A percentile compares a stretch with the other conserved stretches of the same genome.
Conservation (phyloP, 2,113 vertebrate species). For the Leiothrix lutea region DNA sequence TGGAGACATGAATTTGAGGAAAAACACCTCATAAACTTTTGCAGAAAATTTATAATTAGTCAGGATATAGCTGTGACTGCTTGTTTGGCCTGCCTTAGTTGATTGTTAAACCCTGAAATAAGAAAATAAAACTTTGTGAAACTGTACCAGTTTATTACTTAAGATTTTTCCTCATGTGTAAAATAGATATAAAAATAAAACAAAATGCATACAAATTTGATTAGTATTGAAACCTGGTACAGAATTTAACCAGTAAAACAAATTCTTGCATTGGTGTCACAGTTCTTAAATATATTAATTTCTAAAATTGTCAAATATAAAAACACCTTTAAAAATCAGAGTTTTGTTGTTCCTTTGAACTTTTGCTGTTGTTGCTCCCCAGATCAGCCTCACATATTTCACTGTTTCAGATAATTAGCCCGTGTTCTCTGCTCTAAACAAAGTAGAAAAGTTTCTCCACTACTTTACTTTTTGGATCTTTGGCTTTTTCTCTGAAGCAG, state of each 20-base stretch:
- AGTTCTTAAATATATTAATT: not conserved
- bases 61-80: not conserved
- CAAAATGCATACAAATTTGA: not conserved
- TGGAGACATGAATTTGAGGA: not conserved
- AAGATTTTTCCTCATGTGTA: not conserved
- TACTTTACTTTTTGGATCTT: not conserved
- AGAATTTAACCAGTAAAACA: not conserved
- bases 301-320: not conserved
- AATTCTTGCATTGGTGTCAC: not conserved
- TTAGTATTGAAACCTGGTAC: not conserved
- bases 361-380: not conserved
- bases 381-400: not conserved
- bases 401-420: not conserved
- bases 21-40: constrained; percentile 13
- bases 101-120: not conserved
- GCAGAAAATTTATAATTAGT: not conserved
- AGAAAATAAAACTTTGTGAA: constrained; percentile 2
- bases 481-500: not conserved
- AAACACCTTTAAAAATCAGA: not conserved
- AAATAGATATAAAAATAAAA: constrained; percentile 24
- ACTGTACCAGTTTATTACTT: not conserved
- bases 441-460: constrained; percentile 17
- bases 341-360: not conserved
- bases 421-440: not conserved
- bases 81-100: constrained; percentile 18